Conservation (phyloP, 2,113 vertebrate genomes). For the Lepisosteus oculatus region DNA sequence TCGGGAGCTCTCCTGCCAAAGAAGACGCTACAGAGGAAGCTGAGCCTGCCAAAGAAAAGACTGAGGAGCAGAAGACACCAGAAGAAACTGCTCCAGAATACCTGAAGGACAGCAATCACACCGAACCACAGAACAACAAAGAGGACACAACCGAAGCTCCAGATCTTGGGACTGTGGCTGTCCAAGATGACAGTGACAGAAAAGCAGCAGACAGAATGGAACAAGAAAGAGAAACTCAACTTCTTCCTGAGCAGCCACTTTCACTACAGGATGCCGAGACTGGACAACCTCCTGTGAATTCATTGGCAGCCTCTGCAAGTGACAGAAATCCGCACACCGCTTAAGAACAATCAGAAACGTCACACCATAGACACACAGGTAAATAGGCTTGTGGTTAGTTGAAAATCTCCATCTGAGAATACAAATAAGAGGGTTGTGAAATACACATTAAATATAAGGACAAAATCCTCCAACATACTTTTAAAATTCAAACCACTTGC, state of each 20-base stretch:
- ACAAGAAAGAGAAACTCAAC: too few relatives aligned
- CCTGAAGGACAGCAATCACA: slow-evolving; percentile 31
- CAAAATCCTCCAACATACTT: too few relatives aligned
- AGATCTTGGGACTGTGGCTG: not conserved
- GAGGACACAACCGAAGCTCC: slow-evolving; percentile 1
- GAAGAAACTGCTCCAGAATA: slow-evolving; percentile 27
- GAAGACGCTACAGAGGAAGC: not conserved
- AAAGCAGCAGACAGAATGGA: not conserved
- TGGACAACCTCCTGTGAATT: too few relatives aligned
- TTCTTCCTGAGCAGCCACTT: too few relatives aligned
- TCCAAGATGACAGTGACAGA: not conserved
- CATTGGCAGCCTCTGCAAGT: too few relatives aligned
- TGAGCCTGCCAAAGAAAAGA: not conserved
- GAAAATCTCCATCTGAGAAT: too few relatives aligned
- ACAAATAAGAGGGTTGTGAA: too few relatives aligned
- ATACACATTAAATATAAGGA: too few relatives aligned
- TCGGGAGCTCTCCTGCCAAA: too few relatives aligned
- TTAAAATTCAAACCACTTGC: too few relatives aligned
- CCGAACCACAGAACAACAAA: not conserved
- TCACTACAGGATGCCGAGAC: too few relatives aligned
- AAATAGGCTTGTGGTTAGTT: not conserved
- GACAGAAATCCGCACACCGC: not conserved
- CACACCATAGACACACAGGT: not conserved
- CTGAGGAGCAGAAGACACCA: slow-evolving; percentile 24
- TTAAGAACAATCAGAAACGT: not conserved